phyloP scores from a whole-genome alignment of 2,888 invertebrate genomes.

The Anticlea derivata region DNA sequence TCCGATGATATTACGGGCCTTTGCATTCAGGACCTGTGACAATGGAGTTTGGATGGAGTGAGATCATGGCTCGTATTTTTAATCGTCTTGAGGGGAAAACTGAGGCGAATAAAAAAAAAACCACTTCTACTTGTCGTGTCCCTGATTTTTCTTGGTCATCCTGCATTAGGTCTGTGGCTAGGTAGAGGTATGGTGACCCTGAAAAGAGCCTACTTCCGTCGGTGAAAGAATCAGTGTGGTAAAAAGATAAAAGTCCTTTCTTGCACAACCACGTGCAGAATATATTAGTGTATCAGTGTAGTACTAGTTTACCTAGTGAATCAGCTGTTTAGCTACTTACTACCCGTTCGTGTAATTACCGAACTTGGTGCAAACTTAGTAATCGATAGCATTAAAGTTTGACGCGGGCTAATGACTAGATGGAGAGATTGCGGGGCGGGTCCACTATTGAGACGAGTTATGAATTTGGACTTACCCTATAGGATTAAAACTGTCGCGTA shows the following conservation, averaged over 20 bases:
- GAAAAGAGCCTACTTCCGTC: too few species aligned
- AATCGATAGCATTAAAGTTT: constrained; percentile 62
- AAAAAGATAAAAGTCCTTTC: too few species aligned
- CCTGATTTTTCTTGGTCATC: too few species aligned
- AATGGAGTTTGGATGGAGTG: constrained; percentile 8
- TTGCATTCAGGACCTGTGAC: constrained; percentile 18
- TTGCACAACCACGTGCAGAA: constrained; percentile 8
- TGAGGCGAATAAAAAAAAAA: too few species aligned
- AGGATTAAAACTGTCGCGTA: too few species aligned
- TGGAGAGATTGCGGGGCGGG: constrained; percentile 15
- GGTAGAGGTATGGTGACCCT: too few species aligned
- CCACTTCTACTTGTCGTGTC: too few species aligned
- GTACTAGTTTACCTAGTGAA: too few species aligned
- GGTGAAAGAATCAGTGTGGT: too few species aligned
- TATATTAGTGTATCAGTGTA: too few species aligned
- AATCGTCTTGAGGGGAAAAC: not conserved
- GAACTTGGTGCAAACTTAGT: constrained; percentile 52
- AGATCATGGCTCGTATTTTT: constrained; percentile 12
- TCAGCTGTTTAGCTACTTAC: constrained; percentile 2
- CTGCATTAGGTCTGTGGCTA: too few species aligned
- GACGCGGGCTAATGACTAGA: constrained; percentile 43
- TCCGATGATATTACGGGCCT: constrained; percentile 13
- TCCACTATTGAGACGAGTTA: constrained; percentile 17
- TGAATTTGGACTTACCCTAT: constrained; percentile 1
- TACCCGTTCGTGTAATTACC: constrained; percentile 47